Evolutionary conservation across 1,140 invertebrate genomes (phyloP).

Genomic region (Drosophila santomea): DNA sequence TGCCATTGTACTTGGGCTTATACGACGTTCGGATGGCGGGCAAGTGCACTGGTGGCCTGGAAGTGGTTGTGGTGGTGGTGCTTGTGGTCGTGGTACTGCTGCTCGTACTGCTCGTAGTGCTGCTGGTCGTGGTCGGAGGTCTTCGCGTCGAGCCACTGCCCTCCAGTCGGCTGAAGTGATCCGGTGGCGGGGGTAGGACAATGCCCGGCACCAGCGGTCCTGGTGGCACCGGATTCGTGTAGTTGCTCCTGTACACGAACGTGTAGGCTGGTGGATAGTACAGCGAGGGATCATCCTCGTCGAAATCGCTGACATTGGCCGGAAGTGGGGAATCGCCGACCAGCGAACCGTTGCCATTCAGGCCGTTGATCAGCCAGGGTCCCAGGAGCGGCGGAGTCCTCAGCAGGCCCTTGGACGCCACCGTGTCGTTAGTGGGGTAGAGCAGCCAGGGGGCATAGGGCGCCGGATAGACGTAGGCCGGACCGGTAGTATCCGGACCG

Average conservation of each 20-base stretch:
- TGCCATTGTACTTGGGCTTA: slow-evolving; percentile 57
- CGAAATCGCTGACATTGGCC: slow-evolving; percentile 86
- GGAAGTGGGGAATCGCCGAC: slow-evolving; percentile 26
- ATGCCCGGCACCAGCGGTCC: slow-evolving; percentile 95
- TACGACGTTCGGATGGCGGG: slow-evolving; percentile 22
- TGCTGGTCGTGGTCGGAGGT: slow-evolving; percentile 26
- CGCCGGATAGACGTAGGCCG: slow-evolving; percentile 76
- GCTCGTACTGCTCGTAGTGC: slow-evolving; percentile 24
- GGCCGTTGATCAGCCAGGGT: slow-evolving; percentile 71
- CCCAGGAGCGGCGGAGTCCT: slow-evolving; percentile 84
- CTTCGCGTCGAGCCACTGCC: slow-evolving; percentile 14
- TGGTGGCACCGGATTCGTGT: slow-evolving; percentile 90
- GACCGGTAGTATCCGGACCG: slow-evolving; percentile 18
- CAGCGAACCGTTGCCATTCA: slow-evolving; percentile 63
- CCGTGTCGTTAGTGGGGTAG: slow-evolving; percentile 71
- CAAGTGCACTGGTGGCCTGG: slow-evolving; percentile 2
- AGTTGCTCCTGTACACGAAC: slow-evolving; percentile 92
- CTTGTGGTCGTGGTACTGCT: slow-evolving; percentile 34
- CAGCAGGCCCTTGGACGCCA: slow-evolving; percentile 56
- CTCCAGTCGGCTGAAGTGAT: slow-evolving; percentile 89
- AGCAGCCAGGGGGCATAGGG: slow-evolving; percentile 78
- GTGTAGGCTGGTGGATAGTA: slow-evolving; percentile 96
- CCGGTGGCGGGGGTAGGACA: slow-evolving; percentile 93
- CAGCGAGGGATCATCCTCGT: slow-evolving; percentile 94
- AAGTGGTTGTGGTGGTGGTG: slow-evolving; percentile 12